Base-by-base conservation (phyloP, 2,888 invertebrate genomes). In the Thera britannica region DNA sequence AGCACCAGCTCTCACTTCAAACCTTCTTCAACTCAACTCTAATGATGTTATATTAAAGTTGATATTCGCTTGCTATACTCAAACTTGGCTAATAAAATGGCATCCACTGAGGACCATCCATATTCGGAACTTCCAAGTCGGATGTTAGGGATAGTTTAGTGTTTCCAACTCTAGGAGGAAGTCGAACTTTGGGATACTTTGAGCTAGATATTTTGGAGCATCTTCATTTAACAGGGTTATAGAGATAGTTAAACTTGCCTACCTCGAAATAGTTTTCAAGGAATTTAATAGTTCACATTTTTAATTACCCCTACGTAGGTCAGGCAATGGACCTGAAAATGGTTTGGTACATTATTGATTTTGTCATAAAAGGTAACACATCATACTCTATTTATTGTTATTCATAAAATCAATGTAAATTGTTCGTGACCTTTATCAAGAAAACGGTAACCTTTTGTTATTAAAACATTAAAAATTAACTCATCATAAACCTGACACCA, bases 41-140 rank as follows among this genome's bases (percentile, higher is more conserved):
- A 61, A 2, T 8, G 9, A 1, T 52, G 34, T 12, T 12, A 8
- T 3, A 38, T 49, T 35, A 58, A 57, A 58, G 48, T 61, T n/a
- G 35, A 58, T 58, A 54, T 41, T 52, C 34, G 52, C 8, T 9
- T 52, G 52, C 9, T 1, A 46, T 7, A 9, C 54, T 54, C 9
- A 8, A 64, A 68, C 11, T 68, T 58, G 61, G 52, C 68, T 52
- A 64, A 64, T 64, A 54, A 58, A 64, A 61, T 52, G 52, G 34
- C 55, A 34, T 34, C 49, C 7, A 36, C 64, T 61, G 61, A 64
- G 64, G 64, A 68, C 64, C 64, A 64, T 68, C 63, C 51, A 55
- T 58, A 55, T 41, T 56, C 12, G n/a, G 23, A 62, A 54, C 41
- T 67, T 66, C 12, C 58, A 23, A 46, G 44, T 59, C 36, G 44